These are phyloP conservation scores for Lycocorax pyrrhopterus DNA, from an alignment of 2,113 vertebrate species.

Conservation along the genomic window DNA sequence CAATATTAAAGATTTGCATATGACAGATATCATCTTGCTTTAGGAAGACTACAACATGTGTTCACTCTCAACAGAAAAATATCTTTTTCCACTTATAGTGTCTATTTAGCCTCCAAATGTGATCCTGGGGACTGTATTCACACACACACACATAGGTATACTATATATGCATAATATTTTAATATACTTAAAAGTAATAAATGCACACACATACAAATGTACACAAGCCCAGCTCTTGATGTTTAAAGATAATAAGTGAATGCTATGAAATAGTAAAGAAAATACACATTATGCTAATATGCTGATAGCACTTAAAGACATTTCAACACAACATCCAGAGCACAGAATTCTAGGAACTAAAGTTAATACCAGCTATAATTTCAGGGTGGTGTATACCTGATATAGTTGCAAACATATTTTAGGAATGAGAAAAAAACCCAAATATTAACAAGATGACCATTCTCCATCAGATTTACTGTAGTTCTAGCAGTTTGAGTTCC, in stretches of 20 bases:
- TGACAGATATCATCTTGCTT: background rate
- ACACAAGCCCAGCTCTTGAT: background rate
- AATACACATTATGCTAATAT: background rate
- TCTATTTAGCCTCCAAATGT: background rate
- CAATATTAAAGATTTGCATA: background rate
- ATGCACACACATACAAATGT: background rate
- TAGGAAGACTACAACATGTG: background rate
- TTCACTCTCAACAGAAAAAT: background rate
- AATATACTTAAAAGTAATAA: background rate
- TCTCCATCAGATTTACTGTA: background rate
- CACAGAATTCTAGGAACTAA: background rate
- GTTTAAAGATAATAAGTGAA: background rate
- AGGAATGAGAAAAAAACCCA: background rate
- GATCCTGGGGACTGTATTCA: background rate
- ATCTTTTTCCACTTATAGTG: background rate
- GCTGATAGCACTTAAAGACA: background rate
- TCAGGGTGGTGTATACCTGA: background rate
- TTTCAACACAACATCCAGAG: background rate
- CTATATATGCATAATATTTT: background rate
- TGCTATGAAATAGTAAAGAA: background rate
- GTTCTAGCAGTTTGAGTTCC: background rate
- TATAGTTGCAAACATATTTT: background rate
- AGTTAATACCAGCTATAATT: background rate
- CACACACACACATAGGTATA: background rate
- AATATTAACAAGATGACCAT: background rate